Conservation (phyloP, 2,113 vertebrate genomes). For the Melanotaenia duboulayi region DNA sequence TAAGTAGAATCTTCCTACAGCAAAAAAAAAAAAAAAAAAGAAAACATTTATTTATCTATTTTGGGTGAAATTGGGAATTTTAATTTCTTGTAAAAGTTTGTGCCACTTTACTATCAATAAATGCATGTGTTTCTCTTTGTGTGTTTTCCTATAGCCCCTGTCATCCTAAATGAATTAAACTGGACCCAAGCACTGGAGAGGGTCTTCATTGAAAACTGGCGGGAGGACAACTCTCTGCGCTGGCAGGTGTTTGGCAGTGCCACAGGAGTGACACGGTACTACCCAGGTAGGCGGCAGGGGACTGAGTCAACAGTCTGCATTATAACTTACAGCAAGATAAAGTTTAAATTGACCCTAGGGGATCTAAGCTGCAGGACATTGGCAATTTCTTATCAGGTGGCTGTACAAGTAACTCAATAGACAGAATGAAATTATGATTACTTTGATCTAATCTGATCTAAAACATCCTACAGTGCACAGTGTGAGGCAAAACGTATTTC, state of each 20-base stretch:
- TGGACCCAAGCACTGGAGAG: slow-evolving; percentile 96
- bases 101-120: slow-evolving; percentile 2
- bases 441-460: slow-evolving; percentile 73
- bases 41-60: neutral
- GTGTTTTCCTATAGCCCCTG: slow-evolving; percentile 83
- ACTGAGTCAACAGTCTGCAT: slow-evolving; percentile 39
- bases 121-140: neutral
- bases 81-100: neutral
- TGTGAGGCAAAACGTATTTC: slow-evolving; percentile 41
- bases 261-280: slow-evolving; percentile 97
- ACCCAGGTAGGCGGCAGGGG: slow-evolving; percentile 85
- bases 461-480: slow-evolving; percentile 52
- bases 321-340: slow-evolving; percentile 64
- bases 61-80: neutral
- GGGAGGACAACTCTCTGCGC: slow-evolving; percentile 92
- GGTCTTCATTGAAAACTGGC: slow-evolving; percentile 93
- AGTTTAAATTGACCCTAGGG: slow-evolving; percentile 73
- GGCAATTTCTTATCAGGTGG: slow-evolving; percentile 75
- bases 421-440: slow-evolving; percentile 74
- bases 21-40: no score
- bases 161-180: slow-evolving; percentile 97
- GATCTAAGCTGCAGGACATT: slow-evolving; percentile 61
- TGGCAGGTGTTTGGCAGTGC: slow-evolving; percentile 99
- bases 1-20: neutral
- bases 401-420: slow-evolving; percentile 60